These are phyloP conservation scores for Pteromalus puparum DNA, from an alignment of 1,140 invertebrate genomes.

Conservation along the genomic window DNA sequence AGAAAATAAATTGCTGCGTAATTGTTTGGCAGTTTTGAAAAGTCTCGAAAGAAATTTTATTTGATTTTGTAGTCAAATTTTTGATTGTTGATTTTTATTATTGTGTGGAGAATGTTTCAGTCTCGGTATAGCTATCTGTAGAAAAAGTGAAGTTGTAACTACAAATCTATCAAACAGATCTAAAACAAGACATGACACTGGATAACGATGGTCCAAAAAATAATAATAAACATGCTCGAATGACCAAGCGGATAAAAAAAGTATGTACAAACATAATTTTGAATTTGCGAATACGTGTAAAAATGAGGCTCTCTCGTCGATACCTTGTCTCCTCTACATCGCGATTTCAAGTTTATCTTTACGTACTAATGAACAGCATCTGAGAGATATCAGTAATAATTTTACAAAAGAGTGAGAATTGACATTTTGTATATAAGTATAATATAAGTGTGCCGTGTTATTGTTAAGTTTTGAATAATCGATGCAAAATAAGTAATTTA, in stretches of 20 bases:
- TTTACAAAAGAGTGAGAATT: constrained; percentile 36
- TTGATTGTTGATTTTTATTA: background rate
- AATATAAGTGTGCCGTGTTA: constrained; percentile 17
- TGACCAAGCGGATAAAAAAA: constrained; percentile 6
- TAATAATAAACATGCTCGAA: constrained; percentile 39
- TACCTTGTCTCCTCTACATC: constrained; percentile 23
- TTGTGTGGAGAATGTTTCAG: no score
- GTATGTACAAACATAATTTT: constrained; percentile 21
- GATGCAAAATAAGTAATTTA: background rate
- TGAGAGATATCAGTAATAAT: constrained; percentile 39
- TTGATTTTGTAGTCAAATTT: background rate
- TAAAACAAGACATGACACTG: constrained; percentile 10
- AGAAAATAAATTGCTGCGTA: background rate
- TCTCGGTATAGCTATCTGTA: background rate
- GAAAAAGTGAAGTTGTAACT: constrained; percentile 3
- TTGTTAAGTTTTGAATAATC: constrained; percentile 35
- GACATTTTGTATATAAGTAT: constrained; percentile 10
- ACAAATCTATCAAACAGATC: background rate
- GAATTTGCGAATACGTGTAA: background rate
- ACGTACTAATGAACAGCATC: constrained; percentile 21
- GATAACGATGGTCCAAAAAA: background rate
- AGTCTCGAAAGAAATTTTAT: background rate
- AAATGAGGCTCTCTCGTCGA: constrained; percentile 17
- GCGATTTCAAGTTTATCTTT: constrained; percentile 15
- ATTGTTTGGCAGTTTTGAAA: background rate